These are phyloP conservation scores for Chondrosia reniformis DNA, from an alignment of 37 sponge, comb jelly and placozoan genomes.

Conservation along the genomic window DNA sequence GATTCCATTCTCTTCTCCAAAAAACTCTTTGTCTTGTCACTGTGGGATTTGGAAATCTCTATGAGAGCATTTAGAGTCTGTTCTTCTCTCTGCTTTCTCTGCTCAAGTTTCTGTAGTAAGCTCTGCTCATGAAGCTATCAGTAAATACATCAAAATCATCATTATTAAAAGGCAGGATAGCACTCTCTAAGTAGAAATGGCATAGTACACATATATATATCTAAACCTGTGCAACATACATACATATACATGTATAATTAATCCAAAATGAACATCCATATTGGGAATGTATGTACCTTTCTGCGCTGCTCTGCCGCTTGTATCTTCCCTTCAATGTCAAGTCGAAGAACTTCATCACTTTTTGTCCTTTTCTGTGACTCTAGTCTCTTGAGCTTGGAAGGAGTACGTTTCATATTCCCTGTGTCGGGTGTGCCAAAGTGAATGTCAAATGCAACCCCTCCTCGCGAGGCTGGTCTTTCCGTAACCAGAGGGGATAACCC, in stretches of 20 bases:
- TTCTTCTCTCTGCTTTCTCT: not conserved
- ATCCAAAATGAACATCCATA: not conserved
- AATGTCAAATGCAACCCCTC: slow-evolving; percentile 38
- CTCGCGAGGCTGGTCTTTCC: slow-evolving; percentile 27
- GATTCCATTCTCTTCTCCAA: slow-evolving; percentile 8
- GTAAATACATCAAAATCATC: not conserved
- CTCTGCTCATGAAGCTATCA: slow-evolving; percentile 7
- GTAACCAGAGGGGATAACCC: not conserved
- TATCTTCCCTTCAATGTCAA: slow-evolving; percentile 35
- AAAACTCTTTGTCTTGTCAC: not conserved
- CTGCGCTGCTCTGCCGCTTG: slow-evolving; percentile 26
- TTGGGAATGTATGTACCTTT: not conserved
- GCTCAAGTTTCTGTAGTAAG: slow-evolving; percentile 6
- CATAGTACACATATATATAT: not conserved
- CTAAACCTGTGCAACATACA: not conserved
- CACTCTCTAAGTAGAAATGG: too few relatives aligned
- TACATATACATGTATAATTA: not conserved
- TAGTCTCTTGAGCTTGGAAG: not conserved
- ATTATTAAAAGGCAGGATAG: too few relatives aligned
- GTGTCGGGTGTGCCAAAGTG: slow-evolving; percentile 12
- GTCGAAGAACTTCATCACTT: slow-evolving; percentile 6
- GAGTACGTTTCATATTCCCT: slow-evolving; percentile 7
- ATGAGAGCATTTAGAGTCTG: not conserved
- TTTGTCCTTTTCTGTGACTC: not conserved
- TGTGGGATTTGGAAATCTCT: not conserved